phyloP scores from a whole-genome alignment of 2,888 invertebrate genomes.

The Drosophila neonasuta region DNA sequence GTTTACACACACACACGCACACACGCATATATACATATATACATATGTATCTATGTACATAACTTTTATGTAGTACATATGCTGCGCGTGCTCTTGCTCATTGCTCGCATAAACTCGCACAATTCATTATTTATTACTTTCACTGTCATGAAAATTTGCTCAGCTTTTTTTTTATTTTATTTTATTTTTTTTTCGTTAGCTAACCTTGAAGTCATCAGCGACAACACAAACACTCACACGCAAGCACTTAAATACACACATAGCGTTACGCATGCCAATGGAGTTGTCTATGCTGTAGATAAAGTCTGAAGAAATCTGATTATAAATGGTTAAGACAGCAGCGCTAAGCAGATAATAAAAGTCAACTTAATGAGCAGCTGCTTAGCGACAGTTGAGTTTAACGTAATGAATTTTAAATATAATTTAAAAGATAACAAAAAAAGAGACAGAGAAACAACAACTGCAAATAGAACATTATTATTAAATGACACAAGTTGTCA shows the following conservation, averaged over 20 bases:
- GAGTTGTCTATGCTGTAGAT: constrained; percentile 15
- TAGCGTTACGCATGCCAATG: background rate
- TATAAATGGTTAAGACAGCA: constrained; percentile 58
- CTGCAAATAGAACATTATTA: no score
- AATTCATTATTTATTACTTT: constrained; percentile 76
- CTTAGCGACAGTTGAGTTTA: background rate
- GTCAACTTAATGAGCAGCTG: constrained; percentile 51
- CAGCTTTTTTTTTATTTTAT: constrained; percentile 39
- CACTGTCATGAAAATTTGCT: constrained; percentile 71
- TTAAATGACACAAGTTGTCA: no score
- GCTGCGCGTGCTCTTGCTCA: constrained; percentile 50
- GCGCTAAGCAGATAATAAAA: constrained; percentile 54
- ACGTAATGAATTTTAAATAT: background rate
- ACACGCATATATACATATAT: background rate
- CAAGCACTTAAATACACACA: constrained; percentile 7
- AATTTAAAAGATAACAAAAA: background rate
- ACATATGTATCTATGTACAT: constrained; percentile 18
- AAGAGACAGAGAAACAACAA: no score
- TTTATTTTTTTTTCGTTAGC: constrained; percentile 35
- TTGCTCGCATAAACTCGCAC: constrained; percentile 64
- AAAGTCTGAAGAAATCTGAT: constrained; percentile 34
- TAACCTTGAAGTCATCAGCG: constrained; percentile 65
- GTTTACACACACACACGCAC: constrained; percentile 15
- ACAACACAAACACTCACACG: constrained; percentile 7
- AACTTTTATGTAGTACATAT: constrained; percentile 52